phyloP scores from a whole-genome alignment of 2,113 vertebrate genomes.

The Rostratula benghalensis region DNA sequence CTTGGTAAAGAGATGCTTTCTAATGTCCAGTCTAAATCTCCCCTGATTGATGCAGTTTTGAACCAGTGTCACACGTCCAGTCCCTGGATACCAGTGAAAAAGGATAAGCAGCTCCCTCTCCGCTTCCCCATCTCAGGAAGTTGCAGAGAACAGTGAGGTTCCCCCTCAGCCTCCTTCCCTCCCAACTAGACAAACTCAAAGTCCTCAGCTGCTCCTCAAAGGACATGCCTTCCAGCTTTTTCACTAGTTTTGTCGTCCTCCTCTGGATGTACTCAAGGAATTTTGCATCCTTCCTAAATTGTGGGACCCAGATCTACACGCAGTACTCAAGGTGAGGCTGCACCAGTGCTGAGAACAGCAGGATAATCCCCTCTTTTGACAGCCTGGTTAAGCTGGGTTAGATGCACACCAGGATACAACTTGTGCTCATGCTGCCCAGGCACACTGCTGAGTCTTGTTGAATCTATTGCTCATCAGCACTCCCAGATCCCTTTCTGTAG shows the following conservation, averaged over 20 bases:
- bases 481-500: background rate
- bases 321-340: background rate
- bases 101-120: background rate
- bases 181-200: no score
- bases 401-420: background rate
- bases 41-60: background rate
- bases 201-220: no score
- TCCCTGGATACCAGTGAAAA: background rate
- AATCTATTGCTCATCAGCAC: accelerated
- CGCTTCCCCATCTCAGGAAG: background rate
- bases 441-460: background rate
- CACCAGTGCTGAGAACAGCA: background rate
- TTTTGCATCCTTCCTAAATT: no score
- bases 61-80: accelerated
- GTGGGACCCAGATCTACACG: no score
- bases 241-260: no score
- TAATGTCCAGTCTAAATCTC: background rate
- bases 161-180: no score
- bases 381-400: background rate
- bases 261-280: no score
- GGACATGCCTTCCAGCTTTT: no score
- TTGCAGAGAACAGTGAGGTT: no score
- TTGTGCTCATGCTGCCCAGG: background rate
- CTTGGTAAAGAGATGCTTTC: background rate
- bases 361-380: background rate